Evolutionary conservation across 2,797 vertebrate species (phyloP).

Genomic region (Alectoris magna): DNA sequence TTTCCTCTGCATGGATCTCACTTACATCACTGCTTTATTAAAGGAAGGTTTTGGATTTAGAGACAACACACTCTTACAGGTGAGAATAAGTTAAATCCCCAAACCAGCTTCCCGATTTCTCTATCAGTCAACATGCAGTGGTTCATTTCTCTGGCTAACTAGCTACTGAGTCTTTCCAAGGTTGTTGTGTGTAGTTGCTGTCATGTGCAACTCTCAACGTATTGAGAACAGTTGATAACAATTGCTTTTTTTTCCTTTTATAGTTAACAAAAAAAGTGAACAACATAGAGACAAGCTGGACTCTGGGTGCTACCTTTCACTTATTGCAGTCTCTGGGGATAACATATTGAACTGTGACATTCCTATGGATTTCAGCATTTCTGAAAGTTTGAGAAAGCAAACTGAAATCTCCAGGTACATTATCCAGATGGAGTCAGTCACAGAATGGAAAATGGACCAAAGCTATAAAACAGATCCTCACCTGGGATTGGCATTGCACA

Average conservation of each 20-base stretch:
- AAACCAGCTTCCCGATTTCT: neutral
- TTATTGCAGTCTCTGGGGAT: constrained; percentile 92
- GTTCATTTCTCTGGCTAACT: neutral
- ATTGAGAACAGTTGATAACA: neutral
- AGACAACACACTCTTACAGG: constrained; percentile 91
- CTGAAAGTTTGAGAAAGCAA: constrained; percentile 30
- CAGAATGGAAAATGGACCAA: constrained; percentile 40
- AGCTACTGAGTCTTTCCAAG: neutral
- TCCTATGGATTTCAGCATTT: constrained; percentile 41
- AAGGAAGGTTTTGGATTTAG: constrained; percentile 98
- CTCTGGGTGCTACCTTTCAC: constrained; percentile 94
- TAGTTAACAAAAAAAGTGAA: constrained; percentile 97
- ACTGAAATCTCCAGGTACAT: neutral
- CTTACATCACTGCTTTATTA: constrained; percentile 95
- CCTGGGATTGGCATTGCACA: neutral
- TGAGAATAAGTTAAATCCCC: constrained; percentile 66
- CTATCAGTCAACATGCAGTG: neutral
- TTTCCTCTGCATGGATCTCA: constrained; percentile 98
- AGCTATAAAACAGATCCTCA: constrained; percentile 3
- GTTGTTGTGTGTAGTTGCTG: neutral
- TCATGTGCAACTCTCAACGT: neutral
- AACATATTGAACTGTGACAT: constrained; percentile 76
- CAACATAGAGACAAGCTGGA: constrained; percentile 98
- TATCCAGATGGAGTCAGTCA: constrained; percentile 32
- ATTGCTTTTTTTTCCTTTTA: constrained; percentile 40